Evolutionary conservation across 2,888 invertebrate species (phyloP).

Genomic region (Erebia palarica): DNA sequence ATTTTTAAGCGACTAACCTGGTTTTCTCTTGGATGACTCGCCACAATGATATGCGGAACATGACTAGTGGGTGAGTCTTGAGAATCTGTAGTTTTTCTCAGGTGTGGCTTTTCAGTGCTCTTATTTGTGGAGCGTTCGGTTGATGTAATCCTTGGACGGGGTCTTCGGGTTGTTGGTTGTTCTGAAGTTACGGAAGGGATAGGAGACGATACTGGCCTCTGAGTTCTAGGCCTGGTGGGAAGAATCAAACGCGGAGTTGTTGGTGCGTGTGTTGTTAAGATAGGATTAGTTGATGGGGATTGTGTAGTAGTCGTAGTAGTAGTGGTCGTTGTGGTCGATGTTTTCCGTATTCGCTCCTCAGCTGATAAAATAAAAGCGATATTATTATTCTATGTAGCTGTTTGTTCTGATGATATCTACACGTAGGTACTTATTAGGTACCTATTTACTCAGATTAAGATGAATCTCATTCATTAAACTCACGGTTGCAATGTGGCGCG

Average conservation of each 20-base stretch:
- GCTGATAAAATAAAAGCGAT: constrained; percentile 49
- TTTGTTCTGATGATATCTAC: not conserved
- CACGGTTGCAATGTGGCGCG: constrained; percentile 88
- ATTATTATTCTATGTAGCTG: not conserved
- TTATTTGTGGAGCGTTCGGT: constrained; percentile 68
- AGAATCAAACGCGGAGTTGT: constrained; percentile 51
- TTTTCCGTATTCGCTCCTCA: constrained; percentile 70
- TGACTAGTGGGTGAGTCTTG: constrained; percentile 72
- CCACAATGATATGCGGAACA: constrained; percentile 82
- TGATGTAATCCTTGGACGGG: constrained; percentile 62
- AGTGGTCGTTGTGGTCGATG: constrained; percentile 50
- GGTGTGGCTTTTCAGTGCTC: constrained; percentile 67
- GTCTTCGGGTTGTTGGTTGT: constrained; percentile 58
- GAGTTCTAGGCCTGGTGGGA: constrained; percentile 52
- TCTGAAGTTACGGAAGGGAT: constrained; percentile 48
- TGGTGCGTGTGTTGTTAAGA: constrained; percentile 43
- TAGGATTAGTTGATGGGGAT: constrained; percentile 42
- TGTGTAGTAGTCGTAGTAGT: constrained; percentile 45
- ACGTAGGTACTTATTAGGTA: too few relatives aligned
- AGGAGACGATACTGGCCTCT: constrained; percentile 51
- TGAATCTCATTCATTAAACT: constrained; percentile 41
- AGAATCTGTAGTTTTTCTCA: constrained; percentile 65
- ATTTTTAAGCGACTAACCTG: constrained; percentile 68
- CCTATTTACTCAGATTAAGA: too few relatives aligned
- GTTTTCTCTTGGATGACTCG: constrained; percentile 91